Evolutionary conservation across 2,113 vertebrate species (phyloP).

Genomic region (Corythoichthys intestinalis): DNA sequence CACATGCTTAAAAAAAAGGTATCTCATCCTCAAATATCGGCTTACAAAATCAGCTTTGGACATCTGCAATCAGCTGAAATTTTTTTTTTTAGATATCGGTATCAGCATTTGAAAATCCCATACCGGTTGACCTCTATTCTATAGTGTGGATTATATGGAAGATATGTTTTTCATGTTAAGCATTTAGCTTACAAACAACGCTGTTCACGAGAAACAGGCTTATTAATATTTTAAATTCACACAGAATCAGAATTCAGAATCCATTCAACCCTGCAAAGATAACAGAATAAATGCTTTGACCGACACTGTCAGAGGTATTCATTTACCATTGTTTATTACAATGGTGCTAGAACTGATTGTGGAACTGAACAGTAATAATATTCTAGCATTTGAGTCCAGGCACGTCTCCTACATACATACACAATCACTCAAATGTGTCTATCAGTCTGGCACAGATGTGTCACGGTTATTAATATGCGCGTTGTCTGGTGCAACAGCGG

Average conservation of each 20-base stretch:
- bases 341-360: not conserved
- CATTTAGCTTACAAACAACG: not conserved
- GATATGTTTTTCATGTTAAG: not conserved
- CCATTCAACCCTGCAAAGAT: not conserved
- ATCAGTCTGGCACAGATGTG: conserved; percentile 92
- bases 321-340: not conserved
- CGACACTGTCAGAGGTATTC: not conserved
- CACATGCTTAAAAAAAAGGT: too few species aligned
- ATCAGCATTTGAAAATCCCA: too few species aligned
- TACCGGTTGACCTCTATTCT: too few species aligned
- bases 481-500: conserved; percentile 88
- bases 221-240: not conserved
- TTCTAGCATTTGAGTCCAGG: conserved; percentile 1
- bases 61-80: too few species aligned
- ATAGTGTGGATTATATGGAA: too few species aligned
- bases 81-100: too few species aligned
- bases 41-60: too few species aligned
- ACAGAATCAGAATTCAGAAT: not conserved
- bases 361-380: not conserved
- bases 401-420: conserved; percentile 26
- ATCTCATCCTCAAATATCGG: too few species aligned
- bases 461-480: conserved; percentile 95
- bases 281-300: not conserved
- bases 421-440: conserved; percentile 67
- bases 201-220: not conserved